Percentiles rank a stretch among this genome's conserved stretches.
Conservation (phyloP, 2,888 invertebrate genomes). For the Parasteatoda lunata region DNA sequence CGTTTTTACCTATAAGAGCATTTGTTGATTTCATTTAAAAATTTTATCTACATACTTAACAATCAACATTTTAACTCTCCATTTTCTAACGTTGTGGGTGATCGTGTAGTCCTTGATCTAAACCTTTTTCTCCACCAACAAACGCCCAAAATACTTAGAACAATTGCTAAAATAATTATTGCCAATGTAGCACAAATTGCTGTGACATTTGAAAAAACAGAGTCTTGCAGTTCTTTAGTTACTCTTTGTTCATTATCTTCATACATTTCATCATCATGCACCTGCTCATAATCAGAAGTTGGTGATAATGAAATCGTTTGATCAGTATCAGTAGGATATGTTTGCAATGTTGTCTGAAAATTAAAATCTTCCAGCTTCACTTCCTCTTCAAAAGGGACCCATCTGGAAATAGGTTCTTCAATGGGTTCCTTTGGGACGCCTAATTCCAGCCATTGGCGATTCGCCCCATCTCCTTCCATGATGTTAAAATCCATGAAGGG, state of each 20-base stretch:
- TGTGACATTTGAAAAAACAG: conserved; percentile 13
- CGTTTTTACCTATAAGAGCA: too few relatives aligned
- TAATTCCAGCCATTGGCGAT: conserved; percentile 12
- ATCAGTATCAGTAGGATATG: not conserved
- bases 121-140: conserved; percentile 54
- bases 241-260: conserved; percentile 20
- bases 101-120: conserved; percentile 19
- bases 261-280: not conserved
- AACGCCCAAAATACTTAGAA: conserved; percentile 11
- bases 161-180: conserved; percentile 14
- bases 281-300: conserved; percentile 1
- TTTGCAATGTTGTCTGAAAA: conserved; percentile 3
- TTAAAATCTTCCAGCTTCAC: not conserved
- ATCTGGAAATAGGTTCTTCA: conserved; percentile 4
- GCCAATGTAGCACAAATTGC: conserved; percentile 23
- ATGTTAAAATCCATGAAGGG: conserved; percentile 36
- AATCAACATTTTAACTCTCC: conserved; percentile 41
- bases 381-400: conserved; percentile 20
- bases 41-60: not conserved
- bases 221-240: conserved; percentile 19
- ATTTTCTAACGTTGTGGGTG: conserved; percentile 20
- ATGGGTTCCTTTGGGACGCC: conserved; percentile 12
- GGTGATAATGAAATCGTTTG: not conserved
- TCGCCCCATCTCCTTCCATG: conserved; percentile 40
- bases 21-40: too few relatives aligned